Evolutionary conservation across 2,797 vertebrate genomes (phyloP).

Genomic region (Hipposideros larvatus): DNA sequence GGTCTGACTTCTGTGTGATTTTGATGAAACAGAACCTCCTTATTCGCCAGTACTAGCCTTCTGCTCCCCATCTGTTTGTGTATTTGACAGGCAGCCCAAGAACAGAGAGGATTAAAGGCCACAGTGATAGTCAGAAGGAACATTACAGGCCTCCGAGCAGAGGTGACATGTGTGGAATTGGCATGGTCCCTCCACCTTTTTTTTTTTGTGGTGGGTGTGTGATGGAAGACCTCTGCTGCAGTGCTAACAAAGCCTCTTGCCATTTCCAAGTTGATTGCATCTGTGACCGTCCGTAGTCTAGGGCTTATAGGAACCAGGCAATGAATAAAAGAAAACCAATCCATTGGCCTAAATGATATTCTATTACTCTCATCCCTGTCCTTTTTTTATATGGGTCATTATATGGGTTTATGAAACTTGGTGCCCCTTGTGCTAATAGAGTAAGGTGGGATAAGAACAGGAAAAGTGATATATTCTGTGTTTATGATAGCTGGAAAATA

Average conservation of each 20-base stretch:
- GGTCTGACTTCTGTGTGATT: neutral
- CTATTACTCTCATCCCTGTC: neutral
- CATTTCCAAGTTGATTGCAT: neutral
- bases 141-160: neutral
- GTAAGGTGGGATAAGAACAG: neutral
- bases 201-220: neutral
- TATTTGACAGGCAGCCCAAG: neutral
- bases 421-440: no score
- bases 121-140: neutral
- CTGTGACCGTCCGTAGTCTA: neutral
- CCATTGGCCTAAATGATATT: neutral
- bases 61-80: conserved; percentile 49
- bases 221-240: neutral
- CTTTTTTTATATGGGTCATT: neutral
- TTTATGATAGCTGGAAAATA: neutral
- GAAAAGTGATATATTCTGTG: neutral
- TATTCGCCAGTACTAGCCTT: neutral
- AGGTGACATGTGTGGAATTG: neutral
- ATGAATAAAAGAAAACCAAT: neutral
- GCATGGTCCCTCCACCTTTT: no score
- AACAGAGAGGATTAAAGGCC: neutral
- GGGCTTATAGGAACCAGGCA: neutral
- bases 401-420: neutral
- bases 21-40: neutral
- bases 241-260: neutral